Percentiles rank a stretch among this genome's conserved stretches.
Conservation (phyloP, 2,797 vertebrate genomes). For the Trichosurus vulpecula region DNA sequence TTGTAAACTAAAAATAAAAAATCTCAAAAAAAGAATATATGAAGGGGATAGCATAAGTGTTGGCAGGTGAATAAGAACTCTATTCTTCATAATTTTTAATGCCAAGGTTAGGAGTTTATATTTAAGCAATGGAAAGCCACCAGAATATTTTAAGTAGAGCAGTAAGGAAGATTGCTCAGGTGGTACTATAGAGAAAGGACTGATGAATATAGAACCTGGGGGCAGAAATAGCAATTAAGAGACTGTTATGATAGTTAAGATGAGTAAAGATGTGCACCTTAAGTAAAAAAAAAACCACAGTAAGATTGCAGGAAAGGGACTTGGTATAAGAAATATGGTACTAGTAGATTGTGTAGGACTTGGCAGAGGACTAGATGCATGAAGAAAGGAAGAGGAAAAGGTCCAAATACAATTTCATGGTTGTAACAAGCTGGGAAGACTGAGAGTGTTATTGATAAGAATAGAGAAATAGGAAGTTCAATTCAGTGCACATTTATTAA, state of each 20-base stretch:
- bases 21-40: too few relatives aligned
- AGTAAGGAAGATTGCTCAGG: neutral
- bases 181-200: neutral
- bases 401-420: neutral
- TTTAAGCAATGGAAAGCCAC: neutral
- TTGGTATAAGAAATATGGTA: neutral
- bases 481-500: neutral
- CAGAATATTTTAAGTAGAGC: neutral
- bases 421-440: neutral
- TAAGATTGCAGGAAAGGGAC: neutral
- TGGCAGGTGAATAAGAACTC: neutral
- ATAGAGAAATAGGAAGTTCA: neutral
- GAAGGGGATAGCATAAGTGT: neutral
- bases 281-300: neutral
- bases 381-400: neutral
- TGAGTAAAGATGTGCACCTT: neutral
- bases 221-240: neutral
- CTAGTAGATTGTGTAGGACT: neutral
- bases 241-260: neutral
- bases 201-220: neutral
- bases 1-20: too few relatives aligned
- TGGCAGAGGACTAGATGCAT: neutral
- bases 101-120: neutral
- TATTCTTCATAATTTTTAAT: neutral
- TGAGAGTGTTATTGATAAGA: neutral